Evolutionary conservation across 2,113 vertebrate species (phyloP).

Genomic region (Hippocampus zosterae): DNA sequence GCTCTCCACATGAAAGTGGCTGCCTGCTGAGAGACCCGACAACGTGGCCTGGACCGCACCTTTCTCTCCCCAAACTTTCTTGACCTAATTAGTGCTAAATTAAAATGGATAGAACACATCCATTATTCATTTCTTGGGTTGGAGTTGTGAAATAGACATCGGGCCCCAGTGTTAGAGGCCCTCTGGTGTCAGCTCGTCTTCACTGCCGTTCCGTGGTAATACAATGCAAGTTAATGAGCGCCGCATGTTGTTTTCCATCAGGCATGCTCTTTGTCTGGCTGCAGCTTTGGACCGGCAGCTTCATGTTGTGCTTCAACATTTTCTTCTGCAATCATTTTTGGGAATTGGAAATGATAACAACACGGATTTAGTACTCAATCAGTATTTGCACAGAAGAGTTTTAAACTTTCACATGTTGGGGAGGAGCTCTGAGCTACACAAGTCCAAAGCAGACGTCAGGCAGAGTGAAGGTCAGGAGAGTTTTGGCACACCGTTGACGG

Average conservation of each 20-base stretch:
- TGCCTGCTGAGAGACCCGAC: slow-evolving; percentile 46
- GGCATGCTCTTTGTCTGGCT: slow-evolving; percentile 1
- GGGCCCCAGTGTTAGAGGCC: slow-evolving; percentile 27
- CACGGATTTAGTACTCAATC: neutral
- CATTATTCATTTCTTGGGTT: slow-evolving; percentile 62
- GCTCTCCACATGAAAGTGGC: slow-evolving; percentile 57
- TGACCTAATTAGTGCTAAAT: slow-evolving; percentile 70
- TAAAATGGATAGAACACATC: slow-evolving; percentile 65
- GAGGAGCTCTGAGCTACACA: slow-evolving; percentile 21
- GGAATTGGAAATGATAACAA: neutral
- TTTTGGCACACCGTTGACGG: slow-evolving; percentile 39
- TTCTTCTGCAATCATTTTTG: slow-evolving; percentile 24
- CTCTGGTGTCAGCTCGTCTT: slow-evolving; percentile 30
- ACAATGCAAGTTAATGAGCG: slow-evolving; percentile 52
- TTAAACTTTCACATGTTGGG: neutral
- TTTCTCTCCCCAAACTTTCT: slow-evolving; percentile 67
- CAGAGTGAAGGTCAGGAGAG: slow-evolving; percentile 43
- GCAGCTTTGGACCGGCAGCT: slow-evolving; percentile 31
- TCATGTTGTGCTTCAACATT: slow-evolving; percentile 18
- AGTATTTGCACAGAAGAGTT: neutral
- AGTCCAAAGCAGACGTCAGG: slow-evolving; percentile 43
- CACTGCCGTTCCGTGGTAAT: slow-evolving; percentile 46
- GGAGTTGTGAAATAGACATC: slow-evolving; percentile 57
- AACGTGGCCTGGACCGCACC: slow-evolving; percentile 58
- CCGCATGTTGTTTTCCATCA: slow-evolving; percentile 3